Evolutionary conservation across 2,888 invertebrate genomes (phyloP), one percentile per base, ranked within the genome.

Genomic region (Strigamia maritima): DNA sequence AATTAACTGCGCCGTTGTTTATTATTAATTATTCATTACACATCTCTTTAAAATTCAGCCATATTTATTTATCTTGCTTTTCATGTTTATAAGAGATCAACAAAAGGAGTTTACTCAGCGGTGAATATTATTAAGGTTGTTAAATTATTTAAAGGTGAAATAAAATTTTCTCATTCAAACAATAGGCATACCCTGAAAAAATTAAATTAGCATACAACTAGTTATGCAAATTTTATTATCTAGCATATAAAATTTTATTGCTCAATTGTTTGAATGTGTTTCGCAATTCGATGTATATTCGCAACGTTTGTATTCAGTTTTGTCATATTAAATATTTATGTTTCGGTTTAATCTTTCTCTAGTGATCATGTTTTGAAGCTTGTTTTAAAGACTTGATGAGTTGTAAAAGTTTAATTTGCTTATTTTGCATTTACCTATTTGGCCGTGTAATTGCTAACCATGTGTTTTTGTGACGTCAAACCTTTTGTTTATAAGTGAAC

Each of bases 361-460:
- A 49, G 49, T 16, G 49, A 49, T 14, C 49, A n/a, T 49, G 49
- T 49, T 49, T 49, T 49, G 49, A 49, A 19, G 49, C 65, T 65
- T 65, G 31, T 65, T 65, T 65, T 26, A 65, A 24, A 65, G 26
- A 24, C 28, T 65, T 65, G 28, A 65, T 65, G 65, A 26, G 65
- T 24, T 65, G 65, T 65, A 26, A 65, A 65, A 65, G 65, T 65
- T 65, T 65, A 65, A 65, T 65, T 65, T 65, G 65, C 65, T 65
- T 65, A 65, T 65, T 65, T 65, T 65, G 28, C 65, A 65, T 65
- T 65, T 65, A 65, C 65, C 65, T 65, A 26, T 65, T 65, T 65
- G 65, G 65, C 26, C 24, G 24, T 65, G 65, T 65, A 65, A 65
- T 65, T 65, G 65, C 65, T 10, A 28, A 65, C 65, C 65, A 65